Percentiles rank a stretch among this genome's conserved stretches.
These are phyloP conservation scores for Tiphia femorata DNA, from an alignment of 2,888 invertebrate genomes.

Conservation along the genomic window DNA sequence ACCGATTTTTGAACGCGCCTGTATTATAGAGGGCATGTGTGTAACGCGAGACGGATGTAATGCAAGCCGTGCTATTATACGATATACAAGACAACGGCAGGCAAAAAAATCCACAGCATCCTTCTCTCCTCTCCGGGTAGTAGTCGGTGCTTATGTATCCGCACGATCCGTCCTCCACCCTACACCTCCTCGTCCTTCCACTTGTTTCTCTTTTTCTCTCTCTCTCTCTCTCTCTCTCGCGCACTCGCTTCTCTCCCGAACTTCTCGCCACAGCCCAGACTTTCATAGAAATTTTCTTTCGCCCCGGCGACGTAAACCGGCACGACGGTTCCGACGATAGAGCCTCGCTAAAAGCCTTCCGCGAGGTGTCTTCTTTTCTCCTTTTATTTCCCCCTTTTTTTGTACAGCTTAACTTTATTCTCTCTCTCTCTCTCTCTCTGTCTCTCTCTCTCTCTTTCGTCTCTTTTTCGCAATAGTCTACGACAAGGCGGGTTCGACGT, in stretches of 20 bases:
- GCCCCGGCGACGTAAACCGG: background rate
- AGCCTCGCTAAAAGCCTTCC: too few species aligned
- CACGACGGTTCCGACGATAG: background rate
- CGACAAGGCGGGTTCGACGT: too few species aligned
- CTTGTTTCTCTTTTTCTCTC: too few species aligned
- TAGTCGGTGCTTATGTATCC: conserved; percentile 12
- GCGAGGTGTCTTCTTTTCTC: too few species aligned
- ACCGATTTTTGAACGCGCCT: conserved; percentile 46
- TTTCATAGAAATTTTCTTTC: background rate
- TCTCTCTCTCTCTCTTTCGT: too few species aligned
- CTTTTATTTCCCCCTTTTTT: too few species aligned
- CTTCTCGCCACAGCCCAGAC: background rate
- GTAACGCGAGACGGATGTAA: conserved; percentile 67
- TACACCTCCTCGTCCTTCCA: too few species aligned
- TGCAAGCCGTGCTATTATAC: conserved; percentile 66
- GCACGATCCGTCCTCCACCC: background rate
- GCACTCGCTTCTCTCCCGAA: background rate
- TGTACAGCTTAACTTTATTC: too few species aligned
- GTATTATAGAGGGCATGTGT: conserved; percentile 51
- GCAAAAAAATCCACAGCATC: conserved; percentile 55
- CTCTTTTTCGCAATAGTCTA: too few species aligned
- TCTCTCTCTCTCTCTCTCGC: background rate
- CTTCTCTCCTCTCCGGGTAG: too few species aligned
- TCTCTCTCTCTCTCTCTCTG: too few species aligned
- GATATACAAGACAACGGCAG: conserved; percentile 51